Evolutionary conservation across 1,140 invertebrate genomes (phyloP).

Genomic region (Dendrolimus punctatus): DNA sequence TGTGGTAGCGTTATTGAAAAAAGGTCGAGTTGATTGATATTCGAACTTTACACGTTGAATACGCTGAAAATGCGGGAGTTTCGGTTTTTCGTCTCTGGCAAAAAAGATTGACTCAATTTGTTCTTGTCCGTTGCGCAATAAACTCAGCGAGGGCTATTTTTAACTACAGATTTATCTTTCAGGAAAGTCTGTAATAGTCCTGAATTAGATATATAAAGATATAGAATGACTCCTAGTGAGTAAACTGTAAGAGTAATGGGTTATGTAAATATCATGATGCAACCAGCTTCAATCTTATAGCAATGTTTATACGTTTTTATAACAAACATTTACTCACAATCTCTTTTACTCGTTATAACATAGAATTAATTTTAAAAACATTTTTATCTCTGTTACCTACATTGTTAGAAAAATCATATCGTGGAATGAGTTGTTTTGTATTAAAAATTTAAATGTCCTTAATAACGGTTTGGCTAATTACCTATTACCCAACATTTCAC

Average conservation of each 20-base stretch:
- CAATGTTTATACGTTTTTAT: too few species aligned
- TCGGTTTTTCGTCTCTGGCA: constrained; percentile 56
- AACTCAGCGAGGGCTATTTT: constrained; percentile 56
- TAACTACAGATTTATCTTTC: constrained; percentile 62
- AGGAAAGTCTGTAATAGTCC: constrained; percentile 41
- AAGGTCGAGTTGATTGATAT: constrained; percentile 65
- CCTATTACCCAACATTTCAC: constrained; percentile 8
- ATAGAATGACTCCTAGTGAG: constrained; percentile 45
- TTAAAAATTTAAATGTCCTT: not conserved
- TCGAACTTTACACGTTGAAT: constrained; percentile 63
- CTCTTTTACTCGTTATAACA: too few species aligned
- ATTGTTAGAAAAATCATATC: too few species aligned
- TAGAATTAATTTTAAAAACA: too few species aligned
- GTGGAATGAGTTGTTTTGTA: too few species aligned
- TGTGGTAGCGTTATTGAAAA: constrained; percentile 65
- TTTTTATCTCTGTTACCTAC: too few species aligned
- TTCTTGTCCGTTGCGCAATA: constrained; percentile 63
- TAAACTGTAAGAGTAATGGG: constrained; percentile 38
- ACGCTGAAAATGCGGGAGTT: constrained; percentile 46
- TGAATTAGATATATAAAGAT: constrained; percentile 38
- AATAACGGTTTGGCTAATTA: constrained; percentile 9
- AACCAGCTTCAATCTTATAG: too few species aligned
- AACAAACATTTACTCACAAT: too few species aligned
- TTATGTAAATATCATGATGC: constrained; percentile 27
- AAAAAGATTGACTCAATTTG: constrained; percentile 67